Evolutionary conservation across 1,140 invertebrate genomes (phyloP).

Genomic region (Saccostrea cuccullata): DNA sequence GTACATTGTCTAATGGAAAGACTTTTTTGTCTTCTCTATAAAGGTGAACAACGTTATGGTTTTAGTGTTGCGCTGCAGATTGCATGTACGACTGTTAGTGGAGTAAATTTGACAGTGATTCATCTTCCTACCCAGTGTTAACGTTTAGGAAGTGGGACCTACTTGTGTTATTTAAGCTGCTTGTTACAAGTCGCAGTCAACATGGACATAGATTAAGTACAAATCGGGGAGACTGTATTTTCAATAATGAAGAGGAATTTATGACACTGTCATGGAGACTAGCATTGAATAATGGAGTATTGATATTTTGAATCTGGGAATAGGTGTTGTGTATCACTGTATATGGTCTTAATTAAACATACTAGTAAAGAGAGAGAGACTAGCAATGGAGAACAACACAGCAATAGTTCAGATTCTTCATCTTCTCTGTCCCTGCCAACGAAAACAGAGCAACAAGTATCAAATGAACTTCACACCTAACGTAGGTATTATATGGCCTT

Average conservation of each 20-base stretch:
- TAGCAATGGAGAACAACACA: conserved; percentile 5
- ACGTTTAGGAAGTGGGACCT: conserved; percentile 13
- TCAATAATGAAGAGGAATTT: neutral
- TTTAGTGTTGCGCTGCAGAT: neutral
- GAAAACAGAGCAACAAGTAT: conserved; percentile 22
- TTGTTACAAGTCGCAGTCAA: neutral
- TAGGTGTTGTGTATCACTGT: neutral
- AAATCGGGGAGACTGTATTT: neutral
- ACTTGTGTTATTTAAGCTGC: neutral
- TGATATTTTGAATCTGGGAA: conserved; percentile 1
- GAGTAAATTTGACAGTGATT: neutral
- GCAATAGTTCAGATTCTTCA: conserved; percentile 18
- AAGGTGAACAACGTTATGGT: neutral
- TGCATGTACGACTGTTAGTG: neutral
- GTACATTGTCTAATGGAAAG: neutral
- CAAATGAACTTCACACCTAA: neutral
- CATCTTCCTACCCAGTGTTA: neutral
- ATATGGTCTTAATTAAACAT: neutral
- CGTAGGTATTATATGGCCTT: neutral
- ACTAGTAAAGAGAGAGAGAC: neutral
- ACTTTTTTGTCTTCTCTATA: neutral
- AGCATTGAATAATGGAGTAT: neutral
- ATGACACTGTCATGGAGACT: conserved; percentile 20
- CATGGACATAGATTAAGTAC: neutral
- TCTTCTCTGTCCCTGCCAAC: conserved; percentile 6